A percentile compares a stretch with the other conserved stretches of the same genome.
phyloP scores from a whole-genome alignment of 2,113 vertebrate species.

The Rhegmatorhina hoffmannsi region DNA sequence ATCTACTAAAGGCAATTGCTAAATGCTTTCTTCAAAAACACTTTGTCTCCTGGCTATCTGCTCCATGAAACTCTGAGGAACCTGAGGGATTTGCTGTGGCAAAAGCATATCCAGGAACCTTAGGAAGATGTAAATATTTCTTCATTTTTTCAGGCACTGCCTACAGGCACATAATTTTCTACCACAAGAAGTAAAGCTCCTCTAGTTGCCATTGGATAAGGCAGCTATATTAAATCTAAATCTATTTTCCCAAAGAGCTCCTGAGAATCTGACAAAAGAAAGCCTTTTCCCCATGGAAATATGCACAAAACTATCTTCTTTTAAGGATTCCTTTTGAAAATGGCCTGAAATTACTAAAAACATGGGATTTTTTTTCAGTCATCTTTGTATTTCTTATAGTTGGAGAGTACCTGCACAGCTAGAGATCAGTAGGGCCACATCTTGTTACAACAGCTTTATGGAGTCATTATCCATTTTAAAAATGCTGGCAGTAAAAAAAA shows the following conservation, averaged over 20 bases:
- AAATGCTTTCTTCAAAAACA: not conserved
- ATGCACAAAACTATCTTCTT: not conserved
- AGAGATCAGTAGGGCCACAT: not conserved
- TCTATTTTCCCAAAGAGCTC: not conserved
- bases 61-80: not conserved
- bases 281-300: not conserved
- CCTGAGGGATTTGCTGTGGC: not conserved
- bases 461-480: not conserved
- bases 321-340: not conserved
- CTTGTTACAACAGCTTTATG: not conserved
- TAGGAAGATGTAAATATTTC: not conserved
- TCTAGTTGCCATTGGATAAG: not conserved
- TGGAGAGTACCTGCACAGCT: not conserved
- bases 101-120: not conserved
- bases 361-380: rapidly evolving
- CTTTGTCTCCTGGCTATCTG: not conserved
- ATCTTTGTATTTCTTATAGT: not conserved
- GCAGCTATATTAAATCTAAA: not conserved
- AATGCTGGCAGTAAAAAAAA: not conserved
- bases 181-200: not conserved
- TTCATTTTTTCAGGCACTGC: not conserved
- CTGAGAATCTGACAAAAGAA: not conserved
- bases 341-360: not conserved
- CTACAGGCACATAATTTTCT: not conserved
- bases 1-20: not conserved